These are phyloP conservation scores for Callyntrura guangdongensis DNA, from an alignment of 2,888 invertebrate species.

Conservation along the genomic window DNA sequence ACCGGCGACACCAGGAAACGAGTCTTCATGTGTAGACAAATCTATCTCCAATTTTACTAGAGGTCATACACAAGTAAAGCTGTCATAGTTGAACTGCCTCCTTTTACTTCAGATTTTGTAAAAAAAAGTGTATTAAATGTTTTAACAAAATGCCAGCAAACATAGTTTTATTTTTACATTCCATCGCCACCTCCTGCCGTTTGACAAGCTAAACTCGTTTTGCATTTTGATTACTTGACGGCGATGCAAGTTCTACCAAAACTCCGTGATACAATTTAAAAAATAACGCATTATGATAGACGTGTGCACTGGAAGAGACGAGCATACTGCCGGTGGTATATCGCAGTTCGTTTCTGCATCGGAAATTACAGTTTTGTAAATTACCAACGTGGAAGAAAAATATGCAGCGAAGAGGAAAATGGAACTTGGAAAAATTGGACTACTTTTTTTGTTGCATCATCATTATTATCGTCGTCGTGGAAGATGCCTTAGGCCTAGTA, in stretches of 20 bases:
- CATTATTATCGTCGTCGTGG: not conserved
- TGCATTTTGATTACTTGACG: not conserved
- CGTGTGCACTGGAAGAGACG: too few species aligned
- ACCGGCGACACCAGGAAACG: not conserved
- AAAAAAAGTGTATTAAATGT: not conserved
- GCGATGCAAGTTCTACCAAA: not conserved
- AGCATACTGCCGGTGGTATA: not conserved
- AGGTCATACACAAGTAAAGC: not conserved
- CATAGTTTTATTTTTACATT: not conserved
- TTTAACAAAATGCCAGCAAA: not conserved
- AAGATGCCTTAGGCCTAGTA: not conserved
- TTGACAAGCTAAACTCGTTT: not conserved
- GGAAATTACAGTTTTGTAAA: too few species aligned
- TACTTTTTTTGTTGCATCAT: not conserved
- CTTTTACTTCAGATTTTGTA: not conserved
- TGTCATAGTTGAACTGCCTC: not conserved
- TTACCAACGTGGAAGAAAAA: not conserved
- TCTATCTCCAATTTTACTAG: slow-evolving; percentile 29
- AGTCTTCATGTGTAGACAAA: slow-evolving; percentile 20
- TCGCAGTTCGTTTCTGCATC: not conserved
- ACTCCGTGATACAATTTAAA: not conserved
- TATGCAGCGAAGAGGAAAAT: not conserved
- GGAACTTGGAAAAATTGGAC: too few species aligned
- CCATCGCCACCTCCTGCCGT: not conserved
- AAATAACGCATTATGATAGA: not conserved